These are phyloP conservation scores for Drosophila nasuta DNA, from an alignment of 1,140 invertebrate species.

Conservation along the genomic window DNA sequence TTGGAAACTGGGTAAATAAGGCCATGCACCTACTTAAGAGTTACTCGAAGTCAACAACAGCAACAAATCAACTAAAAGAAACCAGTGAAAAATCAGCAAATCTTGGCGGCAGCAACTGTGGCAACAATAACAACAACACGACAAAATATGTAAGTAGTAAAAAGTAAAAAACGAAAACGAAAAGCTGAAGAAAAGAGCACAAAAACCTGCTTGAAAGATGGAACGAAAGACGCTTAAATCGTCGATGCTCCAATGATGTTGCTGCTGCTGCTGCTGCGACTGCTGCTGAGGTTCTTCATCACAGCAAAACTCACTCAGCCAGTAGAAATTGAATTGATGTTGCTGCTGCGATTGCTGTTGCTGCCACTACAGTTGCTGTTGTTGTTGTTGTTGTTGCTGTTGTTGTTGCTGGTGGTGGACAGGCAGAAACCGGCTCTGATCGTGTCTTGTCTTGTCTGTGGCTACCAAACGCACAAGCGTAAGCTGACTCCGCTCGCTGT, in stretches of 20 bases:
- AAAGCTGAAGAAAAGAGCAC: conserved; percentile 46
- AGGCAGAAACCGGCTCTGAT: conserved; percentile 49
- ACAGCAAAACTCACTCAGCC: conserved; percentile 73
- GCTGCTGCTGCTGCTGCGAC: not conserved
- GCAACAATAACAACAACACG: not conserved
- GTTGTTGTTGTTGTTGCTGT: conserved; percentile 7
- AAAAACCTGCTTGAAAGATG: conserved; percentile 48
- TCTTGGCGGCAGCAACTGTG: conserved; percentile 32
- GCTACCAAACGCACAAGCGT: conserved; percentile 65
- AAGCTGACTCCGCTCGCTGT: conserved; percentile 30
- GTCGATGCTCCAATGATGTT: conserved; percentile 40
- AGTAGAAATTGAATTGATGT: conserved; percentile 82
- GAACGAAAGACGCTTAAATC: conserved; percentile 35
- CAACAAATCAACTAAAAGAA: conserved; percentile 24
- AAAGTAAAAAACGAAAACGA: conserved; percentile 46
- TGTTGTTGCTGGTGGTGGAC: conserved; percentile 24
- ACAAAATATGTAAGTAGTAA: conserved; percentile 38
- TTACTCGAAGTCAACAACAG: conserved; percentile 8
- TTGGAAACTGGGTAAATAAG: conserved; percentile 83
- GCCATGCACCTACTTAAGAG: conserved; percentile 73
- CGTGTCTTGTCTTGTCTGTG: conserved; percentile 45
- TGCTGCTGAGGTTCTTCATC: conserved; percentile 57
- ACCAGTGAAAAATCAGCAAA: conserved; percentile 37
- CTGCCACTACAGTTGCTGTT: not conserved
- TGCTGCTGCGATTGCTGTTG: conserved; percentile 40